These are phyloP conservation scores for Nymphalis io DNA, from an alignment of 1,140 invertebrate species.

Conservation along the genomic window DNA sequence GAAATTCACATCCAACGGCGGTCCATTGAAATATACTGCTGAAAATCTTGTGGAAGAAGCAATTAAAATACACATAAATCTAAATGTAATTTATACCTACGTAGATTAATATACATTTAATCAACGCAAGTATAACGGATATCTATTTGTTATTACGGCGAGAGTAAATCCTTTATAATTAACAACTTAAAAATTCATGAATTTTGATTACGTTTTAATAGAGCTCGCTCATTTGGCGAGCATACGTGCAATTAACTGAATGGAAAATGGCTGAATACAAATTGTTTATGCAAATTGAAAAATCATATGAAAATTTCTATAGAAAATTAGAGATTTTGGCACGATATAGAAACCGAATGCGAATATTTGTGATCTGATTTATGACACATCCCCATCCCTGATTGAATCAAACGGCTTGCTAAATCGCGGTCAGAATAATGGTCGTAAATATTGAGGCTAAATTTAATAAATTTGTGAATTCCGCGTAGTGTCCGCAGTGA, in stretches of 20 bases:
- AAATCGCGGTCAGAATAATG: not conserved
- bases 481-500: no score
- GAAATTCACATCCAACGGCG: conserved; percentile 59
- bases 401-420: conserved; percentile 12
- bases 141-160: conserved; percentile 30
- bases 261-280: conserved; percentile 18
- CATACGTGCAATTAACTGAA: conserved; percentile 24
- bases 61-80: conserved; percentile 74
- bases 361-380: conserved; percentile 1
- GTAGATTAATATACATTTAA: conserved; percentile 49
- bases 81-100: conserved; percentile 49
- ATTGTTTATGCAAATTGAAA: conserved; percentile 25
- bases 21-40: conserved; percentile 54
- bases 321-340: conserved; percentile 13
- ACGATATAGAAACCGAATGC: not conserved
- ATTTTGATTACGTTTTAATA: conserved; percentile 33
- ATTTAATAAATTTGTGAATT: not conserved
- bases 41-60: conserved; percentile 66
- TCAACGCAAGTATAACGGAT: conserved; percentile 30
- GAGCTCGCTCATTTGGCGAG: conserved; percentile 26
- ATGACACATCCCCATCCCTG: not conserved
- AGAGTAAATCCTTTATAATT: conserved; percentile 26
- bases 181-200: conserved; percentile 38
- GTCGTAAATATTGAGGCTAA: not conserved
- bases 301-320: conserved; percentile 10